Conservation (phyloP, 2,113 vertebrate genomes). For the Syngnathus typhle region DNA sequence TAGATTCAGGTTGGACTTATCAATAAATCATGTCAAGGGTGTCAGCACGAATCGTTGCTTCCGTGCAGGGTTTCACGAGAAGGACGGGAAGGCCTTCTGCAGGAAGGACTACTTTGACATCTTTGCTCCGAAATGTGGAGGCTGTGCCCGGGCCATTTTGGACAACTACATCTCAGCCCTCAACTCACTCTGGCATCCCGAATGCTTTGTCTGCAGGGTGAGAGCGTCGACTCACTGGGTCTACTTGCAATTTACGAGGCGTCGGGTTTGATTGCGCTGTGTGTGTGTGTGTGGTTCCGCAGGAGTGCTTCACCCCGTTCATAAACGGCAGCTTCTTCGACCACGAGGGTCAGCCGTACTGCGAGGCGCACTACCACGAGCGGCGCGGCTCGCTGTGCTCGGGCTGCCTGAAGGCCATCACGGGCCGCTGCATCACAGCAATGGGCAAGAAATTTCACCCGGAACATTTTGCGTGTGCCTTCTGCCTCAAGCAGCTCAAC, state of each 20-base stretch:
- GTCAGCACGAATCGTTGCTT: conserved; percentile 21
- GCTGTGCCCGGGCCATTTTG: conserved; percentile 86
- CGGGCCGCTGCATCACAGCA: conserved; percentile 96
- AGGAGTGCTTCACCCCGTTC: conserved; percentile 97
- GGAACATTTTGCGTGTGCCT: conserved; percentile 98
- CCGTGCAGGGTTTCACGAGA: conserved; percentile 86
- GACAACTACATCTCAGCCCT: conserved; percentile 97
- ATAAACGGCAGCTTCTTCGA: conserved; percentile 97
- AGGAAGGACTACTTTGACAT: conserved; percentile 96
- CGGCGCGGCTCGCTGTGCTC: conserved; percentile 92
- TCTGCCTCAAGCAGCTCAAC: conserved; percentile 99
- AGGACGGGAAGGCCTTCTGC: conserved; percentile 92
- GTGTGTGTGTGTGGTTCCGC: conserved; percentile 14
- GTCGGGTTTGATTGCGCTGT: neutral
- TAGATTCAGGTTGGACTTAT: neutral
- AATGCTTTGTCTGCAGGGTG: conserved; percentile 96
- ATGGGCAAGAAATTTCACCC: conserved; percentile 99
- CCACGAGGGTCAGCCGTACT: conserved; percentile 96
- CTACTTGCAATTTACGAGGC: neutral
- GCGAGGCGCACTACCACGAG: conserved; percentile 94
- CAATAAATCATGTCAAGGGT: neutral
- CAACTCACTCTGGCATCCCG: conserved; percentile 91
- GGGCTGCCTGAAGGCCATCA: conserved; percentile 98
- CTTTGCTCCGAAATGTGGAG: conserved; percentile 95
- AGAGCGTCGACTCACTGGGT: conserved; percentile 40